Percentiles rank a stretch among this genome's conserved stretches.
These are phyloP conservation scores for Lutjanus campechanus DNA, from an alignment of 2,797 vertebrate species.

Conservation along the genomic window DNA sequence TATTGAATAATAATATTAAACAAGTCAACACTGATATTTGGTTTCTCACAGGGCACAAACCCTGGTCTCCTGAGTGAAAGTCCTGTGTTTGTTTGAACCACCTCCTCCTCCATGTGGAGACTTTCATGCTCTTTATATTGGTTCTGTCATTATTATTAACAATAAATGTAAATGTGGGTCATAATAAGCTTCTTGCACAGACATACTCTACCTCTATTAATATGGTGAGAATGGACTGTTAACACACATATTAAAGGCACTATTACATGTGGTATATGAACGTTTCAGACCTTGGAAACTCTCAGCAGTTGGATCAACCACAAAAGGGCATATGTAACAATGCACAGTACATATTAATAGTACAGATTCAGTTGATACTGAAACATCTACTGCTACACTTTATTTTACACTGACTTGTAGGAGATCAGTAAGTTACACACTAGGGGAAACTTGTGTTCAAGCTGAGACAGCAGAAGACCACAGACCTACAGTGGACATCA, in stretches of 20 bases:
- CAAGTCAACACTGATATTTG: too few species aligned
- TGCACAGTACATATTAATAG: not conserved
- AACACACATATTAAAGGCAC: not conserved
- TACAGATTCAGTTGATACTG: not conserved
- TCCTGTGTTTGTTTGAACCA: too few species aligned
- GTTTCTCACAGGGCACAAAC: too few species aligned
- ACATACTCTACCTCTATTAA: too few species aligned
- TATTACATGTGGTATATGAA: not conserved
- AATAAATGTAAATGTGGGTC: too few species aligned
- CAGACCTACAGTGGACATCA: not conserved
- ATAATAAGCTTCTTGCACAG: too few species aligned
- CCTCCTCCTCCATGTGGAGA: too few species aligned
- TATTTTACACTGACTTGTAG: not conserved
- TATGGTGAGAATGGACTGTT: too few species aligned
- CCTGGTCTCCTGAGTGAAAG: too few species aligned
- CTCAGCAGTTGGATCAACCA: not conserved
- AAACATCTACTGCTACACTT: not conserved
- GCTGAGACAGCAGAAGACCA: conserved; percentile 10
- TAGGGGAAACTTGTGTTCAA: not conserved
- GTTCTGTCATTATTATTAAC: too few species aligned
- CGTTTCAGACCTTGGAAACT: not conserved
- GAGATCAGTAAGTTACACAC: not conserved
- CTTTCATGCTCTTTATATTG: too few species aligned
- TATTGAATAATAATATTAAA: too few species aligned
- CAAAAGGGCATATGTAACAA: not conserved